phyloP scores from a whole-genome alignment of 1,140 invertebrate species.

The Diorhabda elongata region DNA sequence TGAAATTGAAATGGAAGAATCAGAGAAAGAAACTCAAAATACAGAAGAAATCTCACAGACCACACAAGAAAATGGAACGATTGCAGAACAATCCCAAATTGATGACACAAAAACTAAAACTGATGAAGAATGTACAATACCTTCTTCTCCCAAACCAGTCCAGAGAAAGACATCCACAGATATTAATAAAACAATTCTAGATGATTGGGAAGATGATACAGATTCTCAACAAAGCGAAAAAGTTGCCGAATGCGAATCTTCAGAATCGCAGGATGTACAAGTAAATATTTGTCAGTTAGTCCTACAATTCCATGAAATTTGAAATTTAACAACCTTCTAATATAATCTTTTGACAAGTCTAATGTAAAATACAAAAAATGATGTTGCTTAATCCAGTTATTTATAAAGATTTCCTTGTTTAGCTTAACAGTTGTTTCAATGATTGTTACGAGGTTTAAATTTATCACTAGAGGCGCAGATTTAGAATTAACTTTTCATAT shows the following conservation, averaged over 20 bases:
- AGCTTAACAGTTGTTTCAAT: no score
- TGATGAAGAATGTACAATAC: slow-evolving; percentile 9
- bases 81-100: not conserved
- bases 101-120: no score
- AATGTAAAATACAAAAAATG: no score
- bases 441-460: no score
- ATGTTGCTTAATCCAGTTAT: no score
- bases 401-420: no score
- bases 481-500: no score
- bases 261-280: not conserved
- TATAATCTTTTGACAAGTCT: no score
- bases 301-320: no score
- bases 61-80: slow-evolving; percentile 10
- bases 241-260: not conserved
- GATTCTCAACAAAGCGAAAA: slow-evolving; percentile 44
- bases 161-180: slow-evolving; percentile 12
- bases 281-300: not conserved
- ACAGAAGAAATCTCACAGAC: not conserved
- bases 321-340: no score
- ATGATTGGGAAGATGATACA: slow-evolving; percentile 48
- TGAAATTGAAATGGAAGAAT: slow-evolving; percentile 56
- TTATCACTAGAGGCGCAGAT: no score
- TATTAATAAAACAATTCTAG: slow-evolving; percentile 39
- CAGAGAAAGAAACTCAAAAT: slow-evolving; percentile 49
- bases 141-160: slow-evolving; percentile 6